Evolutionary conservation across 2,888 invertebrate species (phyloP), one percentile per base, ranked within the genome.

Genomic region (Parascotia fuliginaria): DNA sequence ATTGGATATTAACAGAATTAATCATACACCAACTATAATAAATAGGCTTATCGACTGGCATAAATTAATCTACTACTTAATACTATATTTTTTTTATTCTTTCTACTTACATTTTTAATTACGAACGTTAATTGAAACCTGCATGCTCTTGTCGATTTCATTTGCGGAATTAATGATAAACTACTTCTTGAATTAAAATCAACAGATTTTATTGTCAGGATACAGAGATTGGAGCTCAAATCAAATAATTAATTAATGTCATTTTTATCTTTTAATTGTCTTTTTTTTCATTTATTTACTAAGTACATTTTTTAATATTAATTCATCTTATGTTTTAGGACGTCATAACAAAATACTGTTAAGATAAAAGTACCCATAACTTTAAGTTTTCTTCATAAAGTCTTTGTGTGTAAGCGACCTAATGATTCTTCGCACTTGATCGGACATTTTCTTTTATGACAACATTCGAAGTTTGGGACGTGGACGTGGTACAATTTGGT

Each of bases 91-190:
- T 79, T 78, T 79, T 79, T 79, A 86, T 79, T 72, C 64, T 75
- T 77, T 77, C 79, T 81, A 77, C 70, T 73, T 70, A 78, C 74
- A 77, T 86, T 89, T 68, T 90, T 89, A 89, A 90, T 90, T 90
- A 88, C 80, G 75, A 74, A 79, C 78, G 85, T 88, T 89, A 90
- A 90, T 90, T 89, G 87, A 88, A 89, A 83, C 75, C 70, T 76
- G 74, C 76, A 78, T 71, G 60, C 49, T 59, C 50, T 59, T 65
- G 68, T 64, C 67, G 60, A 56, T 58, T 66, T 70, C 62, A 69
- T 59, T 68, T 67, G 66, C 68, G 57, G 66, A 73, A 74, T 73
- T 73, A 75, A 69, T 74, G 65, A 63, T 74, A 60, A 62, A 61
- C 70, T 60, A 57, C 55, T 74, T 73, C 77, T 70, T 68, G 62